Conservation (phyloP, 2,797 vertebrate genomes). For the Danio jaintianensis region DNA sequence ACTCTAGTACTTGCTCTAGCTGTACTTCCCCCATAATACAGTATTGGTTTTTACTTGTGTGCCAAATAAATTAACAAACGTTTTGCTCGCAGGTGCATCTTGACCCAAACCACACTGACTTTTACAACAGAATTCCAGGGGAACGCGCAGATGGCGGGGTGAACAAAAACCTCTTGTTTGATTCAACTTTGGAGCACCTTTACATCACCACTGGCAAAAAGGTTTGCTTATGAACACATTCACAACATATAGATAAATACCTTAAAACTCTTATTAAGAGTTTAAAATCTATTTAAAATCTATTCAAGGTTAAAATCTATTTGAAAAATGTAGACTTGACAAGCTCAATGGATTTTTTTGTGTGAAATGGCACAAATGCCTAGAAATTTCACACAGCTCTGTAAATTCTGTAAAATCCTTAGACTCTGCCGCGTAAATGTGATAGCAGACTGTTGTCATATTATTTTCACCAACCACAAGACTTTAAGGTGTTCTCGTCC, state of each 20-base stretch:
- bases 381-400: background rate
- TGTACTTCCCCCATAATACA: background rate
- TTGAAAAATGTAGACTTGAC: background rate
- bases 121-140: slow-evolving; percentile 79
- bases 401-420: background rate
- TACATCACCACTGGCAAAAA: slow-evolving; percentile 91
- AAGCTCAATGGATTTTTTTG: background rate
- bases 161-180: slow-evolving; percentile 89
- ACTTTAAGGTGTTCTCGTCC: background rate
- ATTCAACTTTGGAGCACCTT: slow-evolving; percentile 78
- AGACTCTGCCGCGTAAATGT: background rate
- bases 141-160: slow-evolving; percentile 76
- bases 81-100: slow-evolving; percentile 82
- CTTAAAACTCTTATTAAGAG: too few species aligned
- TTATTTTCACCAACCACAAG: background rate
- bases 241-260: slow-evolving; percentile 4
- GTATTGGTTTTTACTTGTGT: background rate
- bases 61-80: slow-evolving; percentile 44
- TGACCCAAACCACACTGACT: slow-evolving; percentile 63
- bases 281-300: background rate
- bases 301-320: background rate
- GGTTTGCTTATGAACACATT: slow-evolving; percentile 71
- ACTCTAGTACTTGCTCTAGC: background rate
- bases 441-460: background rate
- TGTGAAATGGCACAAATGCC: too few species aligned